Evolutionary conservation across 2,113 vertebrate genomes (phyloP).

Genomic region (Aphyosemion australe): DNA sequence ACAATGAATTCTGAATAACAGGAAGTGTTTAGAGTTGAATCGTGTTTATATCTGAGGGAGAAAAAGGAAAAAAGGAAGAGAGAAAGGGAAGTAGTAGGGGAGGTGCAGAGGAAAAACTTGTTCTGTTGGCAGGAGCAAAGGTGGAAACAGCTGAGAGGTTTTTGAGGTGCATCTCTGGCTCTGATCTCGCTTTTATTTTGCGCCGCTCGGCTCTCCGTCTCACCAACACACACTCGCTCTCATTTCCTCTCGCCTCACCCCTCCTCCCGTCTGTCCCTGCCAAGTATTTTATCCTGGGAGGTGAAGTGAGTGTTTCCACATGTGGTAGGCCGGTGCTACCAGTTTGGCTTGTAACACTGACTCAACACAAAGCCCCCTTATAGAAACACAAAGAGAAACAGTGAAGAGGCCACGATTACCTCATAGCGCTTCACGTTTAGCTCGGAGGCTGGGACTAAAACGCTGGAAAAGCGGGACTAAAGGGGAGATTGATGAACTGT

Average conservation of each 20-base stretch:
- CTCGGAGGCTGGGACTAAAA: conserved; percentile 17
- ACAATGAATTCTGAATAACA: conserved; percentile 12
- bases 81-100: conserved; percentile 8
- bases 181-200: conserved; percentile 73
- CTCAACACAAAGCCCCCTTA: conserved; percentile 74
- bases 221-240: conserved; percentile 45
- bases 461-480: background rate
- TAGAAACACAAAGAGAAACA: conserved; percentile 65
- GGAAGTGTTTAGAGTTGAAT: background rate
- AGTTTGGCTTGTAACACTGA: conserved; percentile 74
- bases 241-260: conserved; percentile 25
- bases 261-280: conserved; percentile 52
- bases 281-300: conserved; percentile 72
- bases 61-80: conserved; percentile 16
- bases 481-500: background rate
- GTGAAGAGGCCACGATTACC: conserved; percentile 57
- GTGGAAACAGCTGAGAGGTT: conserved; percentile 78
- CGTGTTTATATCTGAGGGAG: conserved; percentile 6
- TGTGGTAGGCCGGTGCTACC: conserved; percentile 70
- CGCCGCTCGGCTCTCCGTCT: conserved; percentile 27
- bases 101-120: conserved; percentile 51
- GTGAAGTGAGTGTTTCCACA: conserved; percentile 75
- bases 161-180: conserved; percentile 73
- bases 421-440: conserved; percentile 59
- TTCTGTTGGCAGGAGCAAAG: conserved; percentile 65